Conservation (phyloP, 64 coral and sea anemone species). For the Pocillopora damicornis region DNA sequence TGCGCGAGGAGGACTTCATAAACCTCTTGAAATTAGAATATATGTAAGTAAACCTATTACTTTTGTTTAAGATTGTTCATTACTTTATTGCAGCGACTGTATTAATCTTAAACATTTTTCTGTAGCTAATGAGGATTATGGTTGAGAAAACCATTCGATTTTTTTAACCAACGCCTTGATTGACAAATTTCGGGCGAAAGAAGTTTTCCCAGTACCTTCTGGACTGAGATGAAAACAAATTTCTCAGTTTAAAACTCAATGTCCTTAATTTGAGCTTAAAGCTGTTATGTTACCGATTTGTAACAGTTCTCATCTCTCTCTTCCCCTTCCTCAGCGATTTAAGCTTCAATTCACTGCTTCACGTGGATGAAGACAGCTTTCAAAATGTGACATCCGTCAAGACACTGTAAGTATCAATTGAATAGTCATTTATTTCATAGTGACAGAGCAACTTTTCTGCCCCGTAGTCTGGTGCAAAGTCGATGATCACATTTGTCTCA, state of each 20-base stretch:
- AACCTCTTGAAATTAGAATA: not conserved
- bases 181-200: no score
- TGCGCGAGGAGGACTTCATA: not conserved
- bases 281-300: not conserved
- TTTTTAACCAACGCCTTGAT: no score
- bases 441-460: no score
- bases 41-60: not conserved
- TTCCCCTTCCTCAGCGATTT: not conserved
- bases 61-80: not conserved
- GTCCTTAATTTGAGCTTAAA: not conserved
- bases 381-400: not conserved
- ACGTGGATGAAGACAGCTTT: not conserved
- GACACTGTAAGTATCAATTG: constrained; percentile 24
- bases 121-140: no score
- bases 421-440: not conserved
- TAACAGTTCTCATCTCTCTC: not conserved
- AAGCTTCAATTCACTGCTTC: not conserved
- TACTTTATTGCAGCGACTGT: no score
- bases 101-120: no score
- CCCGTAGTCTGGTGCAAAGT: no score
- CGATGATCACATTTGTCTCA: no score
- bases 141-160: no score
- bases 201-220: no score
- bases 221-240: no score
- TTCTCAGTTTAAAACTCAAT: no score